Percentiles rank a stretch among this genome's conserved stretches.
Evolutionary conservation across 2,113 vertebrate genomes (phyloP).

Genomic region (Ptilonorhynchus violaceus): DNA sequence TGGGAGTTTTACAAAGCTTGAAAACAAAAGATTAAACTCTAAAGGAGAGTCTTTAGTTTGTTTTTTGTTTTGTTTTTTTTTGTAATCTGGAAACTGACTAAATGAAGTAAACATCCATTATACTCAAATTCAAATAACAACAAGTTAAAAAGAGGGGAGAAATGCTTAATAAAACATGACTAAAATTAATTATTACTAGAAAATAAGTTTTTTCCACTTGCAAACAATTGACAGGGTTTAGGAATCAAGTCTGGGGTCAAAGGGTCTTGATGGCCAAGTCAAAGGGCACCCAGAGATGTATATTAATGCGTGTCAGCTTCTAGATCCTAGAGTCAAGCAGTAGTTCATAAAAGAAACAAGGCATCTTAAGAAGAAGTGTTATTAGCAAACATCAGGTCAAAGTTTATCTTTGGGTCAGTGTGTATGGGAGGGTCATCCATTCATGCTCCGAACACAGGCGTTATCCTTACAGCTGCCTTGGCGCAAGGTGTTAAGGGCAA

Average conservation of each 20-base stretch:
- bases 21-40: conserved; percentile 10
- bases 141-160: neutral
- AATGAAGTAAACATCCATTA: neutral
- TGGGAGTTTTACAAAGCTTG: conserved; percentile 1
- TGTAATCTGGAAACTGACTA: neutral
- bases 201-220: conserved; percentile 60
- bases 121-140: neutral
- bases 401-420: conserved; percentile 87
- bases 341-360: conserved; percentile 71
- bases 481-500: conserved; percentile 1
- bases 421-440: conserved; percentile 39
- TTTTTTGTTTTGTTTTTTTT: neutral
- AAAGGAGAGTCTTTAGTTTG: neutral
- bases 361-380: conserved; percentile 73
- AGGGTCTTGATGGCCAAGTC: conserved; percentile 65
- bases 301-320: conserved; percentile 69
- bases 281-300: conserved; percentile 58
- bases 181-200: conserved; percentile 36
- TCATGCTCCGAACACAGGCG: conserved; percentile 8
- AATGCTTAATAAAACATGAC: neutral
- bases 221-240: conserved; percentile 51
- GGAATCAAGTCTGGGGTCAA: conserved; percentile 68
- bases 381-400: conserved; percentile 82
- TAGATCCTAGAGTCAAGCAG: conserved; percentile 69
- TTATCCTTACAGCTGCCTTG: neutral